Evolutionary conservation across 2,797 vertebrate genomes (phyloP).

Genomic region (Echiichthys vipera): DNA sequence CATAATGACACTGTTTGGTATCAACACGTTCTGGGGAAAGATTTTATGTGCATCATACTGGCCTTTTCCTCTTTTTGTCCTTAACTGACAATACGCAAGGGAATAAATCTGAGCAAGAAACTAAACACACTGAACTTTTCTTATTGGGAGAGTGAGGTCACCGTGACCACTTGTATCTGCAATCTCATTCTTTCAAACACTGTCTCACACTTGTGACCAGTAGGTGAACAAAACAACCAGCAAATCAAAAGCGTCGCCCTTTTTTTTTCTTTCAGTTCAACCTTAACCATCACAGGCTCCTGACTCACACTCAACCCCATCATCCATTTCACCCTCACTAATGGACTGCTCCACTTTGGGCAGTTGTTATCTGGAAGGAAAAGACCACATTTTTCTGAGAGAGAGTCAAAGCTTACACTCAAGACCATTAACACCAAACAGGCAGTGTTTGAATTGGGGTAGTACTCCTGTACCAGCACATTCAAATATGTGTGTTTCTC

Average conservation of each 20-base stretch:
- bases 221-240: conserved; percentile 35
- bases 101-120: not conserved
- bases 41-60: conserved; percentile 18
- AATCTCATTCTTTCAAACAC: not conserved
- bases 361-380: conserved; percentile 33
- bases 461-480: not conserved
- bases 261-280: conserved; percentile 23
- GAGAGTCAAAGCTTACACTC: conserved; percentile 39
- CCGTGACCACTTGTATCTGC: not conserved
- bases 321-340: conserved; percentile 32
- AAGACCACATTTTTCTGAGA: conserved; percentile 28
- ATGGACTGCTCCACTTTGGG: conserved; percentile 32
- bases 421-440: conserved; percentile 11
- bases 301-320: conserved; percentile 38
- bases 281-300: conserved; percentile 7
- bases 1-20: conserved; percentile 44
- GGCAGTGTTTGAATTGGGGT: conserved; percentile 9
- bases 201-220: conserved; percentile 1
- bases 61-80: conserved; percentile 21
- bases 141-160: conserved; percentile 2
- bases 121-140: conserved; percentile 13
- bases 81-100: not conserved
- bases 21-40: conserved; percentile 21
- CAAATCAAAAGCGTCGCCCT: conserved; percentile 35
- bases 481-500: not conserved